Conservation (phyloP, 2,797 vertebrate species). For the Passerculus sandwichensis region DNA sequence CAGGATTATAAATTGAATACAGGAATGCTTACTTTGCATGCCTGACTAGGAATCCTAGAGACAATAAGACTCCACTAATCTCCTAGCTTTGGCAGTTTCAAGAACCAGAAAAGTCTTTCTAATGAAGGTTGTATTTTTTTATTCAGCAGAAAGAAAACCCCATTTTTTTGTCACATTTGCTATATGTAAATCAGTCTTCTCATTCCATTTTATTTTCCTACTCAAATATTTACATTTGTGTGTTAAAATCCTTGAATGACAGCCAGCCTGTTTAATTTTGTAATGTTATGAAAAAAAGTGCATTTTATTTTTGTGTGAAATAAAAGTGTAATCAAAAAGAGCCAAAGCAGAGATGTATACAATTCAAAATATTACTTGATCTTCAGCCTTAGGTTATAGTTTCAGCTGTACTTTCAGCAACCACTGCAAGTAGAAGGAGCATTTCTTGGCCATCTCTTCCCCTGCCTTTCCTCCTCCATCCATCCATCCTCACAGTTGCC, state of each 20-base stretch:
- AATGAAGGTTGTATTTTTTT: background rate
- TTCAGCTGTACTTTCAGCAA: background rate
- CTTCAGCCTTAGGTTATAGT: background rate
- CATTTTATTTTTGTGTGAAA: background rate
- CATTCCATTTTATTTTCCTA: background rate
- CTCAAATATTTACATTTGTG: background rate
- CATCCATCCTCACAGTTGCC: fast-evolving
- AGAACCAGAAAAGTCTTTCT: background rate
- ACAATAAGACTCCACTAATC: background rate
- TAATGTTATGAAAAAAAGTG: background rate
- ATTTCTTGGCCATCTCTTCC: background rate
- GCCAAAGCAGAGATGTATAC: background rate
- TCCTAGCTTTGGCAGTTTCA: background rate
- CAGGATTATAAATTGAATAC: background rate
- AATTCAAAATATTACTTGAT: background rate
- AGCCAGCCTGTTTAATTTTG: background rate
- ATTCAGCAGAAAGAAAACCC: background rate
- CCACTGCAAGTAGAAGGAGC: background rate
- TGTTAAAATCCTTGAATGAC: background rate
- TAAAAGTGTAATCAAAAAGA: background rate
- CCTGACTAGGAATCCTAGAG: background rate
- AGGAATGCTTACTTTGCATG: background rate
- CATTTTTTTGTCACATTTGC: background rate
- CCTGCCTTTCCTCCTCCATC: background rate
- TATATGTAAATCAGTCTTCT: background rate